Evolutionary conservation across 2,888 invertebrate species (phyloP), one percentile per base, ranked within the genome.

Genomic region (Bombyx huttoni): DNA sequence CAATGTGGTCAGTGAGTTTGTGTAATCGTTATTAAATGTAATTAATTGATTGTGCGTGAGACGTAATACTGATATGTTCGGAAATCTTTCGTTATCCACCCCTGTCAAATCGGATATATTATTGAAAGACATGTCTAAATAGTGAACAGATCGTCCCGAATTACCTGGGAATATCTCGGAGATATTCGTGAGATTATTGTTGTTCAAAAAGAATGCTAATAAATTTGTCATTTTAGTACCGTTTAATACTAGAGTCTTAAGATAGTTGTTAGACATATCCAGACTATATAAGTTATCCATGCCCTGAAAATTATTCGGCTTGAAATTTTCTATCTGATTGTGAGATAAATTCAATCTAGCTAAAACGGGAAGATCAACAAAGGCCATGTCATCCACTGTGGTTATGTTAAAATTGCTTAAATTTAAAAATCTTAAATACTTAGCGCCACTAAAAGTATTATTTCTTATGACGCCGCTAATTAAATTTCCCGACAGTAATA

Each of bases 311-410:
- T 78, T 85, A 33, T 73, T 68, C 0, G 69, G 52, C 7, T 68
- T 64, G 48, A 87, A 70, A n/a, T 53, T 58, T 34, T 69, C 58
- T 13, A 87, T 75, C 35, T 57, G 51, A 60, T 83, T 85, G 48
- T 77, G 61, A 1, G 85, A 85, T 51, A 87, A 53, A 57, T 85
- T 84, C 7, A 87, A 58, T 56, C 72, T 64, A 7, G 73, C 72
- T 45, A 85, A 50, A n/a, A 77, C 66, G 8, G 81, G 78, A 56
- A 82, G 61, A 58, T 81, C 68, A 13, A 65, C 52, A 53, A 87
- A 77, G 3, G 82, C 77, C 47, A 61, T 61, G n/a, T 73, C 62
- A 13, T 71, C 68, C 34, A 87, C 67, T 59, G 59, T 65, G 45
- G 53, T 75, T 45, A 82, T 62, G 50, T 70, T 75, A 51, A 76